Percentiles rank a stretch among this genome's conserved stretches.
These are phyloP conservation scores for Oncorhynchus nerka DNA, from an alignment of 2,113 vertebrate genomes.

Conservation along the genomic window DNA sequence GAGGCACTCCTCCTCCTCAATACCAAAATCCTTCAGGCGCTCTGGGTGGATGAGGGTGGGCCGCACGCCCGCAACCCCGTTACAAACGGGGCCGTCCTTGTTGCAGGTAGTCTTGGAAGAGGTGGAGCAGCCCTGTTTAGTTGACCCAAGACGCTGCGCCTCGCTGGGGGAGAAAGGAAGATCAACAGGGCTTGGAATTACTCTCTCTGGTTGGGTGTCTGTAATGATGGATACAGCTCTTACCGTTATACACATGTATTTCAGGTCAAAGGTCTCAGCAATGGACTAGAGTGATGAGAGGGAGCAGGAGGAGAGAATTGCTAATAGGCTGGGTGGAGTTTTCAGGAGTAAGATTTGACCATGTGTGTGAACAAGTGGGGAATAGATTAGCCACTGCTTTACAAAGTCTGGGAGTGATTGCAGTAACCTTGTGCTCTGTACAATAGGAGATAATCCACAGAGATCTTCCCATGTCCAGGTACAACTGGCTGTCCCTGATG, in stretches of 20 bases:
- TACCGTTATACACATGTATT: no score
- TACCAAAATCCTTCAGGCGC: slow-evolving; percentile 85
- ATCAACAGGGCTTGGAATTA: not conserved
- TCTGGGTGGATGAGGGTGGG: slow-evolving; percentile 80
- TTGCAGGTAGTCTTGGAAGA: slow-evolving; percentile 43
- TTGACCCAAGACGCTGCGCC: slow-evolving; percentile 66
- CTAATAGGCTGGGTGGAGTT: no score
- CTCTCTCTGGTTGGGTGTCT: not conserved
- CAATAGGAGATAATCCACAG: slow-evolving; percentile 8
- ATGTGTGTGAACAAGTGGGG: not conserved
- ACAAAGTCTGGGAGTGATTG: not conserved
- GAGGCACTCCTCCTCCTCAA: slow-evolving; percentile 78
- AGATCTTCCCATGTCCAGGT: not conserved
- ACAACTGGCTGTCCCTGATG: not conserved
- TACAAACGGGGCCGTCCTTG: slow-evolving; percentile 61
- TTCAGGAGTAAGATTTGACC: not conserved
- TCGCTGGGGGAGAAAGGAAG: slow-evolving; percentile 57
- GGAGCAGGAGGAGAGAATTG: no score
- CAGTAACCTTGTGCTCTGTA: slow-evolving; percentile 3
- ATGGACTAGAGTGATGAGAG: no score
- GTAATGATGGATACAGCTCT: no score
- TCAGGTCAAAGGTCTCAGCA: no score
- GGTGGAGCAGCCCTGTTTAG: slow-evolving; percentile 36
- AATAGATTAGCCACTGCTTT: not conserved
- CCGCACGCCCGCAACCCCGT: slow-evolving; percentile 63